phyloP scores from a whole-genome alignment of 2,888 invertebrate species.

The Notodonta ziczac region DNA sequence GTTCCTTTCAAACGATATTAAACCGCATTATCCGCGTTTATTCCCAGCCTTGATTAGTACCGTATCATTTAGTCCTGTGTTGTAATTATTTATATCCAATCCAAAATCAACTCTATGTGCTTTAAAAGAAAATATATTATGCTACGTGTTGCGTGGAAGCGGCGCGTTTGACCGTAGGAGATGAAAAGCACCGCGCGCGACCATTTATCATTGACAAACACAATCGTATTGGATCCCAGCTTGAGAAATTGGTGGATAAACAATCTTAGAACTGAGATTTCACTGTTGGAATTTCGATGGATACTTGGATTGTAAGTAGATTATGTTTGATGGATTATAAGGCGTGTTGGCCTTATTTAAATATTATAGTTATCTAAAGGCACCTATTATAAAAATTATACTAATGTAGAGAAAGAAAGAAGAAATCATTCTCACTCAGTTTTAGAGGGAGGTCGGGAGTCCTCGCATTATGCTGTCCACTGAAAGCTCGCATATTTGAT shows the following conservation, averaged over 20 bases:
- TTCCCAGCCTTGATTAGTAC: conserved; percentile 82
- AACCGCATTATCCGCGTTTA: conserved; percentile 82
- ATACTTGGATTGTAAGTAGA: not conserved
- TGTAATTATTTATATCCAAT: conserved; percentile 71
- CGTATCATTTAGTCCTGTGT: conserved; percentile 83
- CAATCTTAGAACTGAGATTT: conserved; percentile 69
- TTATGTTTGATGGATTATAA: not conserved
- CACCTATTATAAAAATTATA: too few relatives aligned
- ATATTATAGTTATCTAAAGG: too few relatives aligned
- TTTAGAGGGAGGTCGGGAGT: too few relatives aligned
- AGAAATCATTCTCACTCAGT: too few relatives aligned
- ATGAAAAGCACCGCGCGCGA: conserved; percentile 81
- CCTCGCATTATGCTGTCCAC: conserved; percentile 34
- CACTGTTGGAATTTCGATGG: conserved; percentile 42
- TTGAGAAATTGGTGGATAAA: conserved; percentile 80
- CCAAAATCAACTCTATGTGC: conserved; percentile 44
- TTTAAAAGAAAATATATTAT: conserved; percentile 42
- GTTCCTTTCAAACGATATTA: conserved; percentile 81
- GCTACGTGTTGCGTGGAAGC: conserved; percentile 42
- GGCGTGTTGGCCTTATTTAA: too few relatives aligned
- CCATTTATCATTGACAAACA: conserved; percentile 85
- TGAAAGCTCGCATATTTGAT: conserved; percentile 43
- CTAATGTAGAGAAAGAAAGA: too few relatives aligned
- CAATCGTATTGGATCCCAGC: conserved; percentile 81
- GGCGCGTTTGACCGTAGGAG: conserved; percentile 78